Conservation (phyloP, 1,140 invertebrate genomes). For the Apis laboriosa region DNA sequence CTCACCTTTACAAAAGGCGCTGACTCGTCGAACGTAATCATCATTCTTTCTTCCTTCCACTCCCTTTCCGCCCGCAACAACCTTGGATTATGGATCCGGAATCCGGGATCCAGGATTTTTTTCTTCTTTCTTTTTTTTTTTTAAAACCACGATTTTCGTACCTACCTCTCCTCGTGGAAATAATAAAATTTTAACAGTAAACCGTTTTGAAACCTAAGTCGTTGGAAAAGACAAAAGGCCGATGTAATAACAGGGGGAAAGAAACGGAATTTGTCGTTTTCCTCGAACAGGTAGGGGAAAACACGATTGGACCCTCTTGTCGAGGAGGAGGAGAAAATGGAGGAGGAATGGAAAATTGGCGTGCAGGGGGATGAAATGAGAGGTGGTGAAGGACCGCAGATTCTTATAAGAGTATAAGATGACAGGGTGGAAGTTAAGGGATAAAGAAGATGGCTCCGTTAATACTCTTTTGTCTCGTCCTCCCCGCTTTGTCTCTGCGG, state of each 20-base stretch:
- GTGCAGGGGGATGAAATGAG: constrained; percentile 54
- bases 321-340: background rate
- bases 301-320: background rate
- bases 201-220: background rate
- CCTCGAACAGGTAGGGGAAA: background rate
- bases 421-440: constrained; percentile 26
- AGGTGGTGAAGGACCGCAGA: constrained; percentile 64
- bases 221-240: background rate
- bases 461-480: constrained; percentile 67
- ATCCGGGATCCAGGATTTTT: background rate
- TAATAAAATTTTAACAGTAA: too few species aligned
- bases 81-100: background rate
- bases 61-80: background rate
- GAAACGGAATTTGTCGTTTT: constrained; percentile 24
- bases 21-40: background rate
- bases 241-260: background rate
- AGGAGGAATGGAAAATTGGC: constrained; percentile 61
- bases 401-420: constrained; percentile 57
- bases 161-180: too few species aligned
- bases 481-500: constrained; percentile 70
- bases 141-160: background rate
- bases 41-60: too few species aligned
- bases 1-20: background rate
- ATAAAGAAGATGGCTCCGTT: constrained; percentile 57
- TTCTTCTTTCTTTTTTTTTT: too few species aligned